Evolutionary conservation across 2,797 vertebrate species (phyloP), one percentile per base, ranked within the genome.

Genomic region (Acropternis orthonyx): DNA sequence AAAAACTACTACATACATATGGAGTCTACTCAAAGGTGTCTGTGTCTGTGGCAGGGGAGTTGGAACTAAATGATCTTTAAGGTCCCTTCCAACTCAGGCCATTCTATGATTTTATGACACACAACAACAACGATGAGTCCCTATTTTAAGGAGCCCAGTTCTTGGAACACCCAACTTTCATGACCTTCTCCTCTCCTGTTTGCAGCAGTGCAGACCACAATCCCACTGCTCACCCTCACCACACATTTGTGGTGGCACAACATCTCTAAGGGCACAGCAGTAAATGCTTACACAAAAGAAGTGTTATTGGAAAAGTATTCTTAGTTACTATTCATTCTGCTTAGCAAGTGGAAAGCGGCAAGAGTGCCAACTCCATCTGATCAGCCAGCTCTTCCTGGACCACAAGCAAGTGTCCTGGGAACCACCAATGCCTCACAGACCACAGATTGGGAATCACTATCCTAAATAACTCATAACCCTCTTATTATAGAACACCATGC

Each of bases 401-500:
- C 69, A 81, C 77, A 58, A 48, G 76, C 75, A 93, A 90, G 69
- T 77, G 76, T 52, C 66, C 65, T 39, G 44, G 52, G 69, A 95
- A 84, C 61, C 37, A 88, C 44, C 44, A 63, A 44, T 26, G 39
- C 39, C 65, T 41, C 95, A 84, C 80, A 93, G 77, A 88, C 69
- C 73, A 86, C 55, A 93, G 69, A 10, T 13, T 27, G 55, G 65
- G 68, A 92, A 92, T 91, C 78, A 58, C 39, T 66, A 46, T 82
- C 71, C 76, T 90, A 93, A 93, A 93, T 90, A 95, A 90, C 52
- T 81, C 6, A 1, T 27, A 90, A 72, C 22, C 13, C 32, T 91
- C 59, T 73, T 79, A 72, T 66, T 88, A 84, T 3, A 79, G 76
- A 84, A 93, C 89, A 96, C 62, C 80, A 59, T 2, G 15, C 30